A percentile compares a stretch with the other conserved stretches of the same genome.
These are phyloP conservation scores for Solen grandis DNA, from an alignment of 1,140 invertebrate genomes.

Conservation along the genomic window DNA sequence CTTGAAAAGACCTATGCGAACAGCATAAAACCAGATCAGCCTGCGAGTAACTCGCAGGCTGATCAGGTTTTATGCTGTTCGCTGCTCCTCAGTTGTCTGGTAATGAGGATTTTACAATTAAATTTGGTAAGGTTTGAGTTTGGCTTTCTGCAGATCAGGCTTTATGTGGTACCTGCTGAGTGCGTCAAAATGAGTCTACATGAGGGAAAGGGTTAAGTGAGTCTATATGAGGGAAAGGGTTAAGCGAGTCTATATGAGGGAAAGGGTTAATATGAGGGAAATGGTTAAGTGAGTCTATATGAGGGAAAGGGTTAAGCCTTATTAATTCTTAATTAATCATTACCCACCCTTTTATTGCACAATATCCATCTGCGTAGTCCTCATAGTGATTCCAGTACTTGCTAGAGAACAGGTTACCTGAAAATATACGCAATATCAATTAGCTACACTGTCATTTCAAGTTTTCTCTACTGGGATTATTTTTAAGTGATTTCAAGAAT, in stretches of 20 bases:
- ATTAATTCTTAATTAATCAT: background rate
- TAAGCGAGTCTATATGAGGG: background rate
- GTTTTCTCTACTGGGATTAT: no score
- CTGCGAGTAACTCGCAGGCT: no score
- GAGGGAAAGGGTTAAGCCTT: background rate
- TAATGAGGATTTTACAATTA: no score
- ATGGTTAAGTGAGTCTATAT: background rate
- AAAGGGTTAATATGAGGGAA: background rate
- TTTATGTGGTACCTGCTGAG: background rate
- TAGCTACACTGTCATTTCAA: no score
- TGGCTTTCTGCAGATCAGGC: no score
- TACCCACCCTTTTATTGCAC: constrained; percentile 44
- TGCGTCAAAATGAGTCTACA: background rate
- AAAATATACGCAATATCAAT: constrained; percentile 18
- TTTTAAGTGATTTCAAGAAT: no score
- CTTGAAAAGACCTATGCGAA: no score
- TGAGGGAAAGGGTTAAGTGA: background rate
- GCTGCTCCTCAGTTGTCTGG: no score
- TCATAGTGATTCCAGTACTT: constrained; percentile 57
- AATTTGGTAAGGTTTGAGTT: no score
- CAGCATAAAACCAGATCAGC: no score
- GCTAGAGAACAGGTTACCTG: constrained; percentile 56
- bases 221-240: background rate
- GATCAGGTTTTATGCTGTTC: no score
- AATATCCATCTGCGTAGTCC: constrained; percentile 46